A percentile compares a stretch with the other conserved stretches of the same genome.
Conservation (phyloP, 2,113 vertebrate genomes). For the Trinectes maculatus region DNA sequence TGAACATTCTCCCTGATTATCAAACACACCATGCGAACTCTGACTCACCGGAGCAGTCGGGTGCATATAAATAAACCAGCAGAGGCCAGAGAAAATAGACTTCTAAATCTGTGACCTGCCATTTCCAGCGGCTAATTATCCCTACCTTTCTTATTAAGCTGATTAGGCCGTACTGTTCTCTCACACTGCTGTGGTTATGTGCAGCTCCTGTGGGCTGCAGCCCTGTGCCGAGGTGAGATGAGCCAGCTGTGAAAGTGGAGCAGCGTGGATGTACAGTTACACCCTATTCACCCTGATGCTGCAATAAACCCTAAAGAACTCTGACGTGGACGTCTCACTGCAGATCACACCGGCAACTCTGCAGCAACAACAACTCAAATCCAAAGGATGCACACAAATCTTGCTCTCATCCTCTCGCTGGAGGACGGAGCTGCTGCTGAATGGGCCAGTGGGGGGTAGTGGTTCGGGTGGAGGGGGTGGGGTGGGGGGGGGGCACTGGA, state of each 20-base stretch:
- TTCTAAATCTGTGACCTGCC: background rate
- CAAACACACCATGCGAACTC: constrained; percentile 14
- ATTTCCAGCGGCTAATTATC: background rate
- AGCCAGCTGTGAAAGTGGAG: constrained; percentile 2
- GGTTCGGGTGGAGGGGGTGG: constrained; percentile 9
- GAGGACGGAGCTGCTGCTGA: constrained; percentile 52
- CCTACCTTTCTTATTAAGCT: constrained; percentile 8
- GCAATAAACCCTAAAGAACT: constrained; percentile 9
- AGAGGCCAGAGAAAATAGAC: constrained; percentile 8
- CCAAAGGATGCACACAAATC: constrained; percentile 5
- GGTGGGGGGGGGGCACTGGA: constrained; percentile 48
- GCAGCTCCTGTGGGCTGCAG: background rate
- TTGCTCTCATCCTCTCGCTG: constrained; percentile 32
- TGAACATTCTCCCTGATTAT: constrained; percentile 24
- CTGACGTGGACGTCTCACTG: constrained; percentile 37
- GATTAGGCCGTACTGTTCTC: constrained; percentile 20
- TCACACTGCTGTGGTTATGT: background rate
- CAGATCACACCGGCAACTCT: constrained; percentile 13
- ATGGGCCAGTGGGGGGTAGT: constrained; percentile 53
- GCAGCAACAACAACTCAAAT: background rate
- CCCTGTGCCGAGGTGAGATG: constrained; percentile 15
- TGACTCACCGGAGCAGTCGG: background rate
- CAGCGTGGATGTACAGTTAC: background rate
- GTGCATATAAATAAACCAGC: constrained; percentile 4
- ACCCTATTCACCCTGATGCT: background rate